Percentiles rank a stretch among this genome's conserved stretches.
Conservation (phyloP, 2,113 vertebrate genomes). For the Sylvia atricapilla region DNA sequence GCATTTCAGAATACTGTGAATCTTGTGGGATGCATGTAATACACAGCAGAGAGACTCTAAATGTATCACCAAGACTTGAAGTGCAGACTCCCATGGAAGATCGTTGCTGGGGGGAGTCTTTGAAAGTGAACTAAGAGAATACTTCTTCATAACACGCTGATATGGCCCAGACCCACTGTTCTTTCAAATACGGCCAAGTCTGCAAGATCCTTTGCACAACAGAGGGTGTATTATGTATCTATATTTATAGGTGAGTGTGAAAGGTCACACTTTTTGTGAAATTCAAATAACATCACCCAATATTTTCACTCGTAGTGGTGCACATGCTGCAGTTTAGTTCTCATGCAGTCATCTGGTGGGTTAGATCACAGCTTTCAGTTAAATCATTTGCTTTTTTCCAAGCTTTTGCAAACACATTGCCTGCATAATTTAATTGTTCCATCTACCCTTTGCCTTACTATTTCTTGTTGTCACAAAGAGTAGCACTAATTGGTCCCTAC, state of each 20-base stretch:
- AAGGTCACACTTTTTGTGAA: not conserved
- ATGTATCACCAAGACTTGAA: not conserved
- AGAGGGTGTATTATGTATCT: not conserved
- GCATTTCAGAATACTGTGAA: not conserved
- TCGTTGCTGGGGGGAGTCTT: not conserved
- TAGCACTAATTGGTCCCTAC: not conserved
- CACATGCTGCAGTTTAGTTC: not conserved
- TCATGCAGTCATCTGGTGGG: not conserved
- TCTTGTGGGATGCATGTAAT: not conserved
- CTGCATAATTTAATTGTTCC: slow-evolving; percentile 17
- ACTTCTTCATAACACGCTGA: not conserved
- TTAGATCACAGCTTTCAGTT: not conserved
- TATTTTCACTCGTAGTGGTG: not conserved
- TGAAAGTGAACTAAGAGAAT: not conserved
- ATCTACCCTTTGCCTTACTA: slow-evolving; percentile 14
- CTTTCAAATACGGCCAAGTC: not conserved
- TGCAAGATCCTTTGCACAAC: not conserved
- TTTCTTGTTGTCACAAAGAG: slow-evolving; percentile 12
- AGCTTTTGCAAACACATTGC: not conserved
- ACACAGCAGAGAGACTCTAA: not conserved
- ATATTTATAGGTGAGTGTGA: not conserved
- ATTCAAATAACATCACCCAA: not conserved
- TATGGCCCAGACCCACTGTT: not conserved
- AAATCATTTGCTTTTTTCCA: not conserved
- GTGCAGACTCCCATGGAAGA: not conserved